These are phyloP conservation scores for Empidonax alnorum DNA, from an alignment of 2,113 vertebrate species.

Conservation along the genomic window DNA sequence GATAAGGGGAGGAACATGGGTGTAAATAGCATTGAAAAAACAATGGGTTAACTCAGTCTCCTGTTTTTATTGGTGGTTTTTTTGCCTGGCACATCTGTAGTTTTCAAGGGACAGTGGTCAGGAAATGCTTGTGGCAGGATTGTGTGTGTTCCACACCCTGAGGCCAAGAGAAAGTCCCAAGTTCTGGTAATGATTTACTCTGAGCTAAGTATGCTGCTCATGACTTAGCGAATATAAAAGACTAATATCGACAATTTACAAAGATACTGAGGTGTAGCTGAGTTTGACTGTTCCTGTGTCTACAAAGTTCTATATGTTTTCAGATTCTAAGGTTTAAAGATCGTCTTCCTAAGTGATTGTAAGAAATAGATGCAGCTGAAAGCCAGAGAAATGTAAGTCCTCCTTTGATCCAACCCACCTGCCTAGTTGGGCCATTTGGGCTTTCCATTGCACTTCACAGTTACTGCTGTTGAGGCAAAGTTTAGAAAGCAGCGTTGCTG, in stretches of 20 bases:
- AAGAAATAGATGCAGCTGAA: not conserved
- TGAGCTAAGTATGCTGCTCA: not conserved
- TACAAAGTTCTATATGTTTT: not conserved
- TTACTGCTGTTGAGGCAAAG: not conserved
- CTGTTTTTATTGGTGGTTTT: not conserved
- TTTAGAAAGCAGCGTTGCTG: not conserved
- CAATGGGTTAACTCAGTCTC: not conserved
- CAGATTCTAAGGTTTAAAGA: not conserved
- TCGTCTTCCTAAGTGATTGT: not conserved
- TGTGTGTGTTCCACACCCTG: not conserved
- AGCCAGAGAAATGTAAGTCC: not conserved
- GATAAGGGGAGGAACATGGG: not conserved
- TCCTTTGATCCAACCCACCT: not conserved
- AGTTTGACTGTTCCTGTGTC: not conserved
- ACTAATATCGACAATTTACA: not conserved
- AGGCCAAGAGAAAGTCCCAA: not conserved
- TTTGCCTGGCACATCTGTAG: not conserved
- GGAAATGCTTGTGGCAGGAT: not conserved
- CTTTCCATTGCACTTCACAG: fast-evolving
- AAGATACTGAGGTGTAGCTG: not conserved
- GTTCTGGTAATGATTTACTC: constrained; percentile 54
- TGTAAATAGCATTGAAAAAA: not conserved
- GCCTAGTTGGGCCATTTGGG: not conserved
- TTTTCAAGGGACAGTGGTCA: not conserved
- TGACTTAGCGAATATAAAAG: not conserved